phyloP scores from a whole-genome alignment of 2,888 invertebrate species.

The Matsumyia berberina region DNA sequence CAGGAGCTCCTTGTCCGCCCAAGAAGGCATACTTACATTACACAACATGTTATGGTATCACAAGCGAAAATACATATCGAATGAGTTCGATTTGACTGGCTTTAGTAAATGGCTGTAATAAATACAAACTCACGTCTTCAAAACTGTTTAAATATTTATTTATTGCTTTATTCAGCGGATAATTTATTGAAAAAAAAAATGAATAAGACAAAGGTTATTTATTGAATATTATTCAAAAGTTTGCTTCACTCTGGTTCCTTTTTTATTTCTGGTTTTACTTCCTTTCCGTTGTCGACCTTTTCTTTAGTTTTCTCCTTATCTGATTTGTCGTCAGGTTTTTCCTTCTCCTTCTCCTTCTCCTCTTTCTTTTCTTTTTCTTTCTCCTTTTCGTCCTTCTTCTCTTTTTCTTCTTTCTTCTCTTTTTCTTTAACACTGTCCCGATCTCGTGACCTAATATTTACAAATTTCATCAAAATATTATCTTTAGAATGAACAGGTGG shows the following conservation, averaged over 20 bases:
- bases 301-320: constrained; percentile 38
- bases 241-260: constrained; percentile 37
- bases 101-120: too few species aligned
- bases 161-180: constrained; percentile 31
- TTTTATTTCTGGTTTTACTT: constrained; percentile 34
- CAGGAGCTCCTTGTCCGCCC: too few species aligned
- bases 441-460: constrained; percentile 75
- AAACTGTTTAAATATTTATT: constrained; percentile 36
- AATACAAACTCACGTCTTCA: not conserved
- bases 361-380: constrained; percentile 64
- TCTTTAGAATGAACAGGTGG: not conserved
- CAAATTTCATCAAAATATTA: constrained; percentile 2
- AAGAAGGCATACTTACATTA: too few species aligned
- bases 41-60: too few species aligned
- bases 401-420: constrained; percentile 72
- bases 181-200: constrained; percentile 29
- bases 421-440: constrained; percentile 76
- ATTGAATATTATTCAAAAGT: constrained; percentile 15
- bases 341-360: constrained; percentile 72
- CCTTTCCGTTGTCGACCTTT: constrained; percentile 45
- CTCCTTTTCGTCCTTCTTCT: constrained; percentile 38
- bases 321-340: constrained; percentile 65
- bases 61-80: too few species aligned
- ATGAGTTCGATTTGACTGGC: too few species aligned
- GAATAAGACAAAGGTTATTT: constrained; percentile 16